Percentiles rank a stretch among this genome's conserved stretches.
These are phyloP conservation scores for Rotaria socialis DNA, from an alignment of 2,888 invertebrate species.

Conservation along the genomic window DNA sequence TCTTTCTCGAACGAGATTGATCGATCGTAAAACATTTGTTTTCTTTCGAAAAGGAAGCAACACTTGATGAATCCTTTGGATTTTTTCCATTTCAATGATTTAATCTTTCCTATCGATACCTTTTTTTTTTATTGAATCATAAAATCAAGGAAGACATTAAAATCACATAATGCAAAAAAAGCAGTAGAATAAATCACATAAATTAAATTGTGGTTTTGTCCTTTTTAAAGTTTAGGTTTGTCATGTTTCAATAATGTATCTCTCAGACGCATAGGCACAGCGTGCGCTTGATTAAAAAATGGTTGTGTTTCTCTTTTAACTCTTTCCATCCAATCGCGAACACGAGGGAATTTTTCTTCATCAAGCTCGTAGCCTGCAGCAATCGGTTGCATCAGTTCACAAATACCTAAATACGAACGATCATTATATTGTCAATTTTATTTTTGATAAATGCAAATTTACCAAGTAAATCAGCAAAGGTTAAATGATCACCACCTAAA, in stretches of 20 bases:
- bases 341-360: constrained; percentile 50
- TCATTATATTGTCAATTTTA: not conserved
- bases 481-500: constrained; percentile 52
- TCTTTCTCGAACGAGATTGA: too few species aligned
- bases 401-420: constrained; percentile 48
- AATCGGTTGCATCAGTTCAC: constrained; percentile 54
- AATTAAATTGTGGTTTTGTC: too few species aligned
- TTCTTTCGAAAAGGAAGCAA: too few species aligned
- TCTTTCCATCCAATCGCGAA: constrained; percentile 52
- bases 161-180: not conserved
- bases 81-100: too few species aligned
- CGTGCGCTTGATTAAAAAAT: constrained; percentile 52
- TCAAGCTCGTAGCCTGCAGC: constrained; percentile 51
- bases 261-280: constrained; percentile 37
- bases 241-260: not conserved
- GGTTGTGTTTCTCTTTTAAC: constrained; percentile 50
- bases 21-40: too few species aligned
- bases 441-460: not conserved
- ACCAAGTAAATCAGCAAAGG: constrained; percentile 54
- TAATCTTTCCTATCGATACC: too few species aligned
- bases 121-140: not conserved
- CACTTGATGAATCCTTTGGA: too few species aligned
- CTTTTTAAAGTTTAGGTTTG: constrained; percentile 29
- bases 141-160: not conserved
- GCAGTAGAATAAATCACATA: not conserved